Evolutionary conservation across 2,888 invertebrate genomes (phyloP), one percentile per base, ranked within the genome.

Genomic region (Diplazon laetatorius): DNA sequence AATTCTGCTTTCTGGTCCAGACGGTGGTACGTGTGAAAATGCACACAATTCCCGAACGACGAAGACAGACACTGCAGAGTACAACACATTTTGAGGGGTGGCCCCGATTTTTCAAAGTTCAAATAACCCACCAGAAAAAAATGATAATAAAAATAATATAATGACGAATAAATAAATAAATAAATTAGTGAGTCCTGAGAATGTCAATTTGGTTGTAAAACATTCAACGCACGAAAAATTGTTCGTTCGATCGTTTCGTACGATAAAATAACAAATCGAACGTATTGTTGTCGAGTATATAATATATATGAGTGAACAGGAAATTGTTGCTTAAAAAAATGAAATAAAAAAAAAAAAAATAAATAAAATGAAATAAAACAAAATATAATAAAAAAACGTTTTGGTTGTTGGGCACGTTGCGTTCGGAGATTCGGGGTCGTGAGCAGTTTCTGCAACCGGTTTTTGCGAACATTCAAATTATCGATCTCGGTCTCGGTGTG

Each of bases 361-460:
- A 25, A 48, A 35, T 0, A 14, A 14, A 14, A 20, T 12, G 20
- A 37, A 20, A 63, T 16, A n/a, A 14, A 42, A 48, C 12, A 30
- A 12, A 55, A 12, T 55, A 18, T 44, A 42, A 14, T 18, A 55
- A 68, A 44, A 68, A 55, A 18, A 55, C 35, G 63, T 63, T 72
- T n/a, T n/a, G n/a, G n/a, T n/a, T 30, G 55, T 35, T 16, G 30
- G 55, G 42, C 42, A n/a, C 0, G 55, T 55, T 55, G 25, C 55
- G 55, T 30, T 30, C 6, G 10, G 25, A 48, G 37, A 20, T 12
- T 37, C 20, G 16, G 57, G 63, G 18, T 59, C 59, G 16, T 25
- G 65, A 62, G 55, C 55, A 68, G 70, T n/a, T 70, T 78, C 65
- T 60, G 66, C 71, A 78, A 78, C 78, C 75, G 75, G 78, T 78